Percentiles rank a stretch among this genome's conserved stretches.
phyloP scores from a whole-genome alignment of 2,888 invertebrate species.

The Sesamia inferens region DNA sequence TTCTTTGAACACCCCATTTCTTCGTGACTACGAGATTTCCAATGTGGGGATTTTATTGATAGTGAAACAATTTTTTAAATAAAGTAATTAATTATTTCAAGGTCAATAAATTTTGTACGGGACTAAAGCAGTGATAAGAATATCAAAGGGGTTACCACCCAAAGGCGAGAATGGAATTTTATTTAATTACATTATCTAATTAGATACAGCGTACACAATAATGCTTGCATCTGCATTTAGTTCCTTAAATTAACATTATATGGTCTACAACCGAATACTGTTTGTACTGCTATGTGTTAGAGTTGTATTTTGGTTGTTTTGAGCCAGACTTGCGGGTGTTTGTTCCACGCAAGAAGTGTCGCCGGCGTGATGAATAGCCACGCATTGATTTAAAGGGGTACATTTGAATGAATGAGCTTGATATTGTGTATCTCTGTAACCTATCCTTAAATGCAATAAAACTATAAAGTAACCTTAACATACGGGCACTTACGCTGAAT shows the following conservation, averaged over 20 bases:
- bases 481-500: slow-evolving; percentile 56
- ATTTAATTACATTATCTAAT: slow-evolving; percentile 86
- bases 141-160: slow-evolving; percentile 81
- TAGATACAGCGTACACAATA: slow-evolving; percentile 82
- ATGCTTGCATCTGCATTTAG: slow-evolving; percentile 84
- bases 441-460: slow-evolving; percentile 79
- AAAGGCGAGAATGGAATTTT: slow-evolving; percentile 81
- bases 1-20: slow-evolving; percentile 41
- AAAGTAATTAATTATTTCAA: slow-evolving; percentile 57
- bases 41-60: slow-evolving; percentile 10
- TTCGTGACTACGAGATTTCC: slow-evolving; percentile 21
- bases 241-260: slow-evolving; percentile 69
- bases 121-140: slow-evolving; percentile 76
- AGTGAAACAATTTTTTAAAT: slow-evolving; percentile 50
- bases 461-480: slow-evolving; percentile 74
- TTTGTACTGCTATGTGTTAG: slow-evolving; percentile 57
- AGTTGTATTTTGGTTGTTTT: slow-evolving; percentile 70
- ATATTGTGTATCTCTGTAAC: slow-evolving; percentile 78
- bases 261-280: slow-evolving; percentile 53
- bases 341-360: slow-evolving; percentile 79
- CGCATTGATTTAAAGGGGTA: slow-evolving; percentile 85
- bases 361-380: slow-evolving; percentile 82
- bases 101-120: slow-evolving; percentile 64
- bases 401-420: slow-evolving; percentile 77
- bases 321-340: slow-evolving; percentile 65